A percentile compares a stretch with the other conserved stretches of the same genome.
Evolutionary conservation across 2,113 vertebrate genomes (phyloP).

Genomic region (Amphiprion percula): DNA sequence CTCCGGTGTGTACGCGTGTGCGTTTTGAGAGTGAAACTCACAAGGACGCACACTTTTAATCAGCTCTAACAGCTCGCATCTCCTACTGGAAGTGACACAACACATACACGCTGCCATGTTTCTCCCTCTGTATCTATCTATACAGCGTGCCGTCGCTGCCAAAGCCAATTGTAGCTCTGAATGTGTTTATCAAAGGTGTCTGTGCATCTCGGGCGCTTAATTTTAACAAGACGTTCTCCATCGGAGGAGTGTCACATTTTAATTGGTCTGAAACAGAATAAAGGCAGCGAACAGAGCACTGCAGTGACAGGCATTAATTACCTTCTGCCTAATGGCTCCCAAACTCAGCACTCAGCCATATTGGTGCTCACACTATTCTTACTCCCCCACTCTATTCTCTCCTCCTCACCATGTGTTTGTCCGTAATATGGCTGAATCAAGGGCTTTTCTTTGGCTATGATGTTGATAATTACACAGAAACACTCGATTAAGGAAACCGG

Average conservation of each 20-base stretch:
- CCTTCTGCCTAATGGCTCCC: conserved; percentile 77
- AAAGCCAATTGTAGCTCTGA: conserved; percentile 84
- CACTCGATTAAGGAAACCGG: conserved; percentile 17
- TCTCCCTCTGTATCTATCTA: conserved; percentile 23
- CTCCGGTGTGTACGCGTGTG: conserved; percentile 14
- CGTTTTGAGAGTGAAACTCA: conserved; percentile 35
- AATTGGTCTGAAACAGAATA: conserved; percentile 81
- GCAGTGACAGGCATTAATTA: conserved; percentile 82
- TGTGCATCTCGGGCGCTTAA: conserved; percentile 70
- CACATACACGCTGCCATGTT: conserved; percentile 51
- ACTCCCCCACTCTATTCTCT: conserved; percentile 66
- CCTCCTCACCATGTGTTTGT: conserved; percentile 67
- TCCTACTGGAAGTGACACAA: conserved; percentile 63
- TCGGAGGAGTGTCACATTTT: conserved; percentile 80
- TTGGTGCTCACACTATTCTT: conserved; percentile 71
- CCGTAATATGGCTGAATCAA: conserved; percentile 42
- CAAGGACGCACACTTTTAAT: conserved; percentile 62
- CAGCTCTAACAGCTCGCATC: conserved; percentile 64
- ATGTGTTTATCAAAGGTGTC: conserved; percentile 81
- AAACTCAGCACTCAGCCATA: conserved; percentile 74
- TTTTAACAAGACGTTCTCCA: conserved; percentile 79
- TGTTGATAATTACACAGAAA: conserved; percentile 50
- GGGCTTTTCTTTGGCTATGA: conserved; percentile 50
- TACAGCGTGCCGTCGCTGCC: conserved; percentile 62
- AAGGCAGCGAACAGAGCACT: conserved; percentile 70